Evolutionary conservation across 2,888 invertebrate genomes (phyloP).

Genomic region (Acanthosepion lycidas): DNA sequence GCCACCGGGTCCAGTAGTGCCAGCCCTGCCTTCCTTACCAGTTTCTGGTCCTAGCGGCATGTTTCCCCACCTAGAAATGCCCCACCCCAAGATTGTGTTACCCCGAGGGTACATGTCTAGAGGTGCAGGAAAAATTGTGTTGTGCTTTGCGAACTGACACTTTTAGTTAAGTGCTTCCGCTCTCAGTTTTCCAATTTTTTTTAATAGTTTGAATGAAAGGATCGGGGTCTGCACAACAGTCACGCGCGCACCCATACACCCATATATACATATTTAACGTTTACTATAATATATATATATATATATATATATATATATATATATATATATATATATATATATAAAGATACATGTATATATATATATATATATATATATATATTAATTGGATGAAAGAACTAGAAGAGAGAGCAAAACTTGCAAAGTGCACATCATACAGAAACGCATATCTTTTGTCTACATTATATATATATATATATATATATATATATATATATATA

Average conservation of each 20-base stretch:
- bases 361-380: not conserved
- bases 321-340: not conserved
- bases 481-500: not conserved
- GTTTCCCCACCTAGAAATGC: not conserved
- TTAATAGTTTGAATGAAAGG: not conserved
- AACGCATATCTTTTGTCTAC: too few species aligned
- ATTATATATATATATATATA: slow-evolving; percentile 24
- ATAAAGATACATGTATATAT: not conserved
- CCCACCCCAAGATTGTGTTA: too few species aligned
- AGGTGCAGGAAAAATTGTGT: not conserved
- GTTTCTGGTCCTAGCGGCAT: not conserved
- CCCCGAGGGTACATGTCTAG: not conserved
- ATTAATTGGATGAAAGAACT: not conserved
- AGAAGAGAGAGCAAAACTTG: too few species aligned
- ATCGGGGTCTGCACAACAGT: not conserved
- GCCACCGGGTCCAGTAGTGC: not conserved
- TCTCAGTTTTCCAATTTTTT: not conserved
- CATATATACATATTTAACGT: not conserved
- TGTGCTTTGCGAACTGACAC: not conserved
- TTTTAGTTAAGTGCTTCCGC: slow-evolving; percentile 33
- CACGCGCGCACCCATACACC: too few species aligned
- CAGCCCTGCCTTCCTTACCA: not conserved
- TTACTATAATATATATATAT: not conserved
- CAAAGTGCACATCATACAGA: too few species aligned
- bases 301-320: not conserved